Percentiles rank a stretch among this genome's conserved stretches.
Evolutionary conservation across 2,113 vertebrate species (phyloP).

Genomic region (Numida meleagris): DNA sequence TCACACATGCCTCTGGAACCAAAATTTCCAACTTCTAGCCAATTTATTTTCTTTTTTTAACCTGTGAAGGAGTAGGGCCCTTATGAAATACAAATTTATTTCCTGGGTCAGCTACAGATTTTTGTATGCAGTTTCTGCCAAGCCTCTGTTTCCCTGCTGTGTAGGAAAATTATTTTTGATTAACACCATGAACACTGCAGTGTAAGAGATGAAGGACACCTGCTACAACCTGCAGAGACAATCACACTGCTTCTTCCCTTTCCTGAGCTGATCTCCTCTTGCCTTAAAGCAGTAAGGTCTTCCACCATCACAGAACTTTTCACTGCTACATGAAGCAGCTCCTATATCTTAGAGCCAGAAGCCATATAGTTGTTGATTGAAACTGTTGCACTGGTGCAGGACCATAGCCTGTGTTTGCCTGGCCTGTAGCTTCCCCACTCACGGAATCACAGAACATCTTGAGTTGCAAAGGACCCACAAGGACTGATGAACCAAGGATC

Average conservation of each 20-base stretch:
- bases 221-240: accelerated
- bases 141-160: neutral
- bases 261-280: neutral
- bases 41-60: neutral
- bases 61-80: neutral
- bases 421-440: neutral
- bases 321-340: neutral
- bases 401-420: neutral
- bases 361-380: neutral
- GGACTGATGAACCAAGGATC: neutral
- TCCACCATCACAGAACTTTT: neutral
- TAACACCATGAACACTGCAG: neutral
- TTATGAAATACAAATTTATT: accelerated
- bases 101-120: neutral
- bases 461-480: neutral
- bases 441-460: neutral
- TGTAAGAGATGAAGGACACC: neutral
- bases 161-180: accelerated
- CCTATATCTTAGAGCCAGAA: neutral
- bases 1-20: neutral
- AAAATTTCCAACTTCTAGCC: neutral
- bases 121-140: neutral
- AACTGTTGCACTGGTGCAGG: neutral
- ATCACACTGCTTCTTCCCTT: neutral
- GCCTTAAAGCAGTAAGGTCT: neutral